Conservation (phyloP, 2,888 invertebrate species). For the Sesia bembeciformis region DNA sequence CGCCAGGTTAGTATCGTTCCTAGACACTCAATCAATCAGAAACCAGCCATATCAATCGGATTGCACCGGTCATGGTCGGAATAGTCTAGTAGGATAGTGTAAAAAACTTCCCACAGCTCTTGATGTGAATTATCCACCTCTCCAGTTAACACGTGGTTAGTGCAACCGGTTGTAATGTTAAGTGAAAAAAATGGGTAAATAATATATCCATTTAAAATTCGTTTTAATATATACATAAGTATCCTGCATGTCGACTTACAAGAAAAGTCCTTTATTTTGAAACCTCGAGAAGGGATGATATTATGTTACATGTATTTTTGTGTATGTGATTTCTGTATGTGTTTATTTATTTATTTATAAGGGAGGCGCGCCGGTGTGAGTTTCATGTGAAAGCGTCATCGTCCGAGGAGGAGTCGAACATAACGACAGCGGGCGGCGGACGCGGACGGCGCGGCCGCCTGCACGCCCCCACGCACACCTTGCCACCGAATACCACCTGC, state of each 20-base stretch:
- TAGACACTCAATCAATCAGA: neutral
- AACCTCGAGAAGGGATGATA: too few relatives aligned
- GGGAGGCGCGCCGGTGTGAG: constrained; percentile 78
- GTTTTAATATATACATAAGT: too few relatives aligned
- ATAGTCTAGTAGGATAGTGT: too few relatives aligned
- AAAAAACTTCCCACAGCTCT: neutral
- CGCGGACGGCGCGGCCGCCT: constrained; percentile 81
- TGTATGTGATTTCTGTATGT: neutral
- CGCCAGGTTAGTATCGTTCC: constrained; percentile 59
- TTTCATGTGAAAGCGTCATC: constrained; percentile 85
- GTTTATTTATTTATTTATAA: constrained; percentile 13
- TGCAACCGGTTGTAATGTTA: neutral
- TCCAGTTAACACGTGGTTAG: neutral
- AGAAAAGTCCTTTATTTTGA: too few relatives aligned
- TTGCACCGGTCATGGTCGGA: neutral
- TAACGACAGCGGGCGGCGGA: constrained; percentile 63
- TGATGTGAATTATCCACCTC: too few relatives aligned
- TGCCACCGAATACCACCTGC: constrained; percentile 90
- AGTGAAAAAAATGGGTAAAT: neutral
- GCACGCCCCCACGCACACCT: constrained; percentile 86
- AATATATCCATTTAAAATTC: too few relatives aligned
- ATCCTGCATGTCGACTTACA: too few relatives aligned
- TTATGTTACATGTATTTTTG: too few relatives aligned
- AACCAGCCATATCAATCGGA: neutral
- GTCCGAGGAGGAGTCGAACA: constrained; percentile 70